Conservation (phyloP, 1,140 invertebrate species). For the Whitmania pigra region DNA sequence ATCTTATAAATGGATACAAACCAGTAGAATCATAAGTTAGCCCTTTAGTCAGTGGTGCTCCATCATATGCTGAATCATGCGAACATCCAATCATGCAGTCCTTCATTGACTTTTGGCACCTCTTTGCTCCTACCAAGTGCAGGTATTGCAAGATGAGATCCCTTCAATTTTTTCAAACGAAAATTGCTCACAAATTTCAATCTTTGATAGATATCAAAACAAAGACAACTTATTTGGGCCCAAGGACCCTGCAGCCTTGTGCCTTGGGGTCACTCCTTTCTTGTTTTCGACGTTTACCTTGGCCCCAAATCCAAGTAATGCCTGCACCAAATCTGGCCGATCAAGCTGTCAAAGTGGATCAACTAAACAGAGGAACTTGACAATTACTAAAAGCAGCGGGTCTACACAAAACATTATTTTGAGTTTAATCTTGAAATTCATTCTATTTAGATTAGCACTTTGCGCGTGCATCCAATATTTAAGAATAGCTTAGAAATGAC, state of each 20-base stretch:
- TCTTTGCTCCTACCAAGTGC: conserved; percentile 8
- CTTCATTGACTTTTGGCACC: neutral
- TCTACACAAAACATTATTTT: no score
- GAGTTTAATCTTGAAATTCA: no score
- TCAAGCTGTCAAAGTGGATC: neutral
- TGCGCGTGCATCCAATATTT: no score
- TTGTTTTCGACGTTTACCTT: conserved; percentile 60
- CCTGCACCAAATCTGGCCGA: conserved; percentile 38
- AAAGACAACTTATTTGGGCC: neutral
- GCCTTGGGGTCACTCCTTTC: conserved; percentile 57
- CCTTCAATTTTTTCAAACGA: no score
- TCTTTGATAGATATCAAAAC: no score
- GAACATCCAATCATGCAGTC: conserved; percentile 4
- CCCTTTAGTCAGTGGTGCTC: neutral
- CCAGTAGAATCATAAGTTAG: neutral
- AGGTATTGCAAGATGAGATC: neutral
- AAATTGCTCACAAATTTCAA: no score
- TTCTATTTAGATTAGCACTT: no score
- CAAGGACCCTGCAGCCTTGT: conserved; percentile 37
- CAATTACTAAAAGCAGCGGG: no score
- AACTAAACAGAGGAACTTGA: no score
- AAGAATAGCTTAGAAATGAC: no score
- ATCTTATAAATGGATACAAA: neutral
- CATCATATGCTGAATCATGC: neutral
- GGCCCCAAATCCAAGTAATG: conserved; percentile 71